Conservation (phyloP, 1,140 invertebrate species). For the Cherax destructor region DNA sequence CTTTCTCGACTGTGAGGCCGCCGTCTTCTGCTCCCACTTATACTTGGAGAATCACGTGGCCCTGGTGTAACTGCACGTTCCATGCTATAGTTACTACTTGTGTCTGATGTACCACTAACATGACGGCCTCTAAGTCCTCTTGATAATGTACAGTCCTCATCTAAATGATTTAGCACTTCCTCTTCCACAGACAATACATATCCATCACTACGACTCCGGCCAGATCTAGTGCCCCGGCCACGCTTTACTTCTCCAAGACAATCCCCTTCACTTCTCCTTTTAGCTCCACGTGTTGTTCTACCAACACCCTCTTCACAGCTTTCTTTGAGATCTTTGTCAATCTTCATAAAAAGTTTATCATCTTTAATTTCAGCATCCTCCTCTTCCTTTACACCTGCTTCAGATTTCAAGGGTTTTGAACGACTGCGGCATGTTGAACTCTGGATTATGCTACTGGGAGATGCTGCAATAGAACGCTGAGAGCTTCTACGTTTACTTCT, state of each 20-base stretch:
- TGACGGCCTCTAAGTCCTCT: conserved; percentile 47
- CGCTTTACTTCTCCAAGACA: conserved; percentile 44
- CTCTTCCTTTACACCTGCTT: conserved; percentile 44
- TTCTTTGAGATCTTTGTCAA: conserved; percentile 36
- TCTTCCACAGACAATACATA: conserved; percentile 50
- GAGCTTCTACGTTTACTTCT: conserved; percentile 54
- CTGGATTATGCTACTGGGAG: conserved; percentile 14
- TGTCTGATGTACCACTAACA: conserved; percentile 66
- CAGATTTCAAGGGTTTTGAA: conserved; percentile 43
- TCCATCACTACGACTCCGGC: conserved; percentile 28
- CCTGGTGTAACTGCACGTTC: conserved; percentile 52
- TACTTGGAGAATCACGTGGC: conserved; percentile 43
- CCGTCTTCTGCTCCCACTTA: conserved; percentile 40
- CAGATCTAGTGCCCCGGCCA: conserved; percentile 47
- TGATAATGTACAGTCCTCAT: conserved; percentile 47
- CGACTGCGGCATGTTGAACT: conserved; percentile 25
- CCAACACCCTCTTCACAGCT: conserved; percentile 48
- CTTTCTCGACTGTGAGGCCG: conserved; percentile 58
- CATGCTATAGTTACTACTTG: conserved; percentile 62
- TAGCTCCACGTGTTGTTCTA: conserved; percentile 44
- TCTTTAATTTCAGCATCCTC: conserved; percentile 34
- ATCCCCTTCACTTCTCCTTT: conserved; percentile 52
- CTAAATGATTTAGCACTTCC: conserved; percentile 40
- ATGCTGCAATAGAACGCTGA: conserved; percentile 36
- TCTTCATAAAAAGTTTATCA: conserved; percentile 47